Conservation (phyloP, 2,888 invertebrate genomes). For the Cataglyphis cursor region DNA sequence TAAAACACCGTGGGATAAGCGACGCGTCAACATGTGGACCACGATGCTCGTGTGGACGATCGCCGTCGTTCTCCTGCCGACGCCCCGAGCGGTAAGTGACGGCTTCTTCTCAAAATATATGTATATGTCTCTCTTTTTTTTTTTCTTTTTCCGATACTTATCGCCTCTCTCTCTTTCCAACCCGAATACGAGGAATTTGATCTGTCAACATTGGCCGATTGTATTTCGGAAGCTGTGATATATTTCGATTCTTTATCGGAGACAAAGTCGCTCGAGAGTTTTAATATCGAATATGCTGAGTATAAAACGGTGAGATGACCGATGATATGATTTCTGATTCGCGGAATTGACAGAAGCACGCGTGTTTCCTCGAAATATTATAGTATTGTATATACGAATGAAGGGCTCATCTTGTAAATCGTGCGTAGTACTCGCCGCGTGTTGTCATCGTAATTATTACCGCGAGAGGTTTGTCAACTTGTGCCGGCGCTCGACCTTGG, state of each 20-base stretch:
- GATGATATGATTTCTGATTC: slow-evolving; percentile 12
- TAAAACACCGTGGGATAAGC: slow-evolving; percentile 75
- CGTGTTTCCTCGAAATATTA: slow-evolving; percentile 9
- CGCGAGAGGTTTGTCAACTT: slow-evolving; percentile 66
- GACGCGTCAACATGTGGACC: slow-evolving; percentile 85
- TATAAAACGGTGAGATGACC: not conserved
- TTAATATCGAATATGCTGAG: not conserved
- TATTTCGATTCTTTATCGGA: not conserved
- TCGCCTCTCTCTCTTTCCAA: not conserved
- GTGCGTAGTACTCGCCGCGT: slow-evolving; percentile 14
- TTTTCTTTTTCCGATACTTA: not conserved
- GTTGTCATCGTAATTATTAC: slow-evolving; percentile 51
- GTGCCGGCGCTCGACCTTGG: slow-evolving; percentile 64
- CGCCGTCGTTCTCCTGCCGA: slow-evolving; percentile 83
- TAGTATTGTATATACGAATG: not conserved
- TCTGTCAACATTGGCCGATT: no score
- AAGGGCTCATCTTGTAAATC: slow-evolving; percentile 61
- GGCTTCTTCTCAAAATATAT: not conserved
- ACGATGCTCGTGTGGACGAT: slow-evolving; percentile 84
- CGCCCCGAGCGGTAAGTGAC: slow-evolving; percentile 82
- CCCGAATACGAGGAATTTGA: not conserved
- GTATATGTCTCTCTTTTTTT: not conserved
- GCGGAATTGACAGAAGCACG: not conserved
- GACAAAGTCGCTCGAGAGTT: not conserved
- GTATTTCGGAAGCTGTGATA: no score